A percentile compares a stretch with the other conserved stretches of the same genome.
These are phyloP conservation scores for Dione juno DNA, from an alignment of 2,888 invertebrate species.

Conservation along the genomic window DNA sequence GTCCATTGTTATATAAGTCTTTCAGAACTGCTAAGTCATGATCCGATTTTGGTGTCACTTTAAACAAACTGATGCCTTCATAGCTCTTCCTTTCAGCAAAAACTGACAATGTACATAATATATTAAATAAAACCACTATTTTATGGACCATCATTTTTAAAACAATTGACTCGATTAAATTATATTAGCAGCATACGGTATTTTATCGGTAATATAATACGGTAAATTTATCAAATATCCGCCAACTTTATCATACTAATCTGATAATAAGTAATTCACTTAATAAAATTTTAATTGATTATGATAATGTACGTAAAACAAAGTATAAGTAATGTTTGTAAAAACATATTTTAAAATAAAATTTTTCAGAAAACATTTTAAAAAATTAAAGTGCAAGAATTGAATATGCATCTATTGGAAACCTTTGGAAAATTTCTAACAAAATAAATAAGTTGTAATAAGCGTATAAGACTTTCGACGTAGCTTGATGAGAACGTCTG, in stretches of 20 bases:
- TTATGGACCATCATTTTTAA: neutral
- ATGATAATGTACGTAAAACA: neutral
- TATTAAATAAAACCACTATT: neutral
- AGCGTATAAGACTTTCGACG: too few relatives aligned
- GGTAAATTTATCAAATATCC: conserved; percentile 26
- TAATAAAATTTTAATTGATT: neutral
- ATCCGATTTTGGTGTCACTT: conserved; percentile 75
- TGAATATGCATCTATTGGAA: too few relatives aligned
- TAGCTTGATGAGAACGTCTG: too few relatives aligned
- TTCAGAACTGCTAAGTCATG: conserved; percentile 76
- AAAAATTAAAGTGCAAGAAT: too few relatives aligned
- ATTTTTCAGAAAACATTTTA: too few relatives aligned
- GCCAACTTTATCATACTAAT: conserved; percentile 44
- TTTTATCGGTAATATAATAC: neutral
- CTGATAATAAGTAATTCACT: conserved; percentile 21
- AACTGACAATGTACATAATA: conserved; percentile 38
- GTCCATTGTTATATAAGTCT: conserved; percentile 65
- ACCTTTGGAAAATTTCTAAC: too few relatives aligned
- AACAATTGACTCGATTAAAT: neutral
- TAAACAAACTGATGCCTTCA: conserved; percentile 84
- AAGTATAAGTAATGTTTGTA: neutral
- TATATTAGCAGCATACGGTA: neutral
- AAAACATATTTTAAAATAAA: too few relatives aligned
- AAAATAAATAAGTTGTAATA: too few relatives aligned
- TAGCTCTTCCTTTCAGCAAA: conserved; percentile 62